phyloP scores from a whole-genome alignment of 2,888 invertebrate genomes.

The Lepidochitona cinerea region DNA sequence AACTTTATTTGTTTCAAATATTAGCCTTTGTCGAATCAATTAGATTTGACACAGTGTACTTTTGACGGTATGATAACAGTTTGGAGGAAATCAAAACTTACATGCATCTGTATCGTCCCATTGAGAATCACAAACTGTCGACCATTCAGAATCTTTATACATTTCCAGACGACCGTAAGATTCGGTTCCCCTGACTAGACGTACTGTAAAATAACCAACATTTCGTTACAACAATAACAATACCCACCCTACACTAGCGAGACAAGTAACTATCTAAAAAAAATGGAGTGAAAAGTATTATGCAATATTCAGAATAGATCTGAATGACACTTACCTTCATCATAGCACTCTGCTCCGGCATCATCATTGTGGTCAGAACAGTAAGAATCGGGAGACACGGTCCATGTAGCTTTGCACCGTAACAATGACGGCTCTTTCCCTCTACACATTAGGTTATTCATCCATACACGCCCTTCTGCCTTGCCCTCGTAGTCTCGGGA shows the following conservation, averaged over 20 bases:
- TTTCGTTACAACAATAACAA: too few relatives aligned
- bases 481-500: slow-evolving; percentile 11
- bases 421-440: slow-evolving; percentile 38
- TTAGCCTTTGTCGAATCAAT: too few relatives aligned
- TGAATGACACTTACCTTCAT: slow-evolving; percentile 40
- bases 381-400: slow-evolving; percentile 6
- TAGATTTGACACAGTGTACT: too few relatives aligned
- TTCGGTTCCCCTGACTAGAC: slow-evolving; percentile 30
- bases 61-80: background rate
- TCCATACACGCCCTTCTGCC: slow-evolving; percentile 53
- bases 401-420: slow-evolving; percentile 10
- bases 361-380: slow-evolving; percentile 39
- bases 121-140: slow-evolving; percentile 81
- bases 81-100: slow-evolving; percentile 66
- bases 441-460: slow-evolving; percentile 72
- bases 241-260: too few relatives aligned
- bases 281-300: too few relatives aligned
- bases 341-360: slow-evolving; percentile 46
- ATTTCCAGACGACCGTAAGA: slow-evolving; percentile 46
- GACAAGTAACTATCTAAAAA: too few relatives aligned
- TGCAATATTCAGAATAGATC: too few relatives aligned
- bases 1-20: too few relatives aligned
- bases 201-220: slow-evolving; percentile 44
- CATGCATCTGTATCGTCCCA: slow-evolving; percentile 79
- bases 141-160: slow-evolving; percentile 75